Percentiles rank a stretch among this genome's conserved stretches.
phyloP scores from a whole-genome alignment of 2,113 vertebrate species.

The Parus major region DNA sequence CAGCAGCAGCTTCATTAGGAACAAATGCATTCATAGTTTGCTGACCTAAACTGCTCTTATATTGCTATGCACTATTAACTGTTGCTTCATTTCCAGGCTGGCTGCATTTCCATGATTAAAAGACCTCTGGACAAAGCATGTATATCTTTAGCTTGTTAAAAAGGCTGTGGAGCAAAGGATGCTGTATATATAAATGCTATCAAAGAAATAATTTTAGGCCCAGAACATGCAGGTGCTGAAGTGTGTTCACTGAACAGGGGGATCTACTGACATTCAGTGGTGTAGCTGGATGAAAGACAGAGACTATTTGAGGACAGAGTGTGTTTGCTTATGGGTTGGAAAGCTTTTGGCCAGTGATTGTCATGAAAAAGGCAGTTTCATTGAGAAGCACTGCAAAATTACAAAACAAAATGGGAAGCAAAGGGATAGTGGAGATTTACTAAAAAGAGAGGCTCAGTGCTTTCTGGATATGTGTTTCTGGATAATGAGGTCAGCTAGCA shows the following conservation, averaged over 20 bases:
- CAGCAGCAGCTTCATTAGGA: conserved; percentile 11
- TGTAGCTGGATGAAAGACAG: background rate
- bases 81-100: background rate
- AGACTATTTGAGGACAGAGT: background rate
- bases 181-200: background rate
- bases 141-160: background rate
- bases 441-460: background rate
- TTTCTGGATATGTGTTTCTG: background rate
- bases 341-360: background rate
- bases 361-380: background rate
- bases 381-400: background rate
- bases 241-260: background rate
- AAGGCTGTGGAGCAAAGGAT: background rate
- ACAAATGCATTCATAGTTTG: conserved; percentile 11
- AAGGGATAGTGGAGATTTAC: background rate
- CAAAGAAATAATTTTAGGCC: background rate
- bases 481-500: background rate
- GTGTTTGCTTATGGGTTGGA: background rate
- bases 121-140: background rate
- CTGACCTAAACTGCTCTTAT: conserved; percentile 35
- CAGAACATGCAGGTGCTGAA: background rate
- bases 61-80: conserved; percentile 1
- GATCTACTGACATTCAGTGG: background rate
- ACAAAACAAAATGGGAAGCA: background rate
- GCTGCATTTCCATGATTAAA: background rate